Percentiles rank a stretch among this genome's conserved stretches.
Evolutionary conservation across 2,113 vertebrate genomes (phyloP).

Genomic region (Archocentrus centrarchus): DNA sequence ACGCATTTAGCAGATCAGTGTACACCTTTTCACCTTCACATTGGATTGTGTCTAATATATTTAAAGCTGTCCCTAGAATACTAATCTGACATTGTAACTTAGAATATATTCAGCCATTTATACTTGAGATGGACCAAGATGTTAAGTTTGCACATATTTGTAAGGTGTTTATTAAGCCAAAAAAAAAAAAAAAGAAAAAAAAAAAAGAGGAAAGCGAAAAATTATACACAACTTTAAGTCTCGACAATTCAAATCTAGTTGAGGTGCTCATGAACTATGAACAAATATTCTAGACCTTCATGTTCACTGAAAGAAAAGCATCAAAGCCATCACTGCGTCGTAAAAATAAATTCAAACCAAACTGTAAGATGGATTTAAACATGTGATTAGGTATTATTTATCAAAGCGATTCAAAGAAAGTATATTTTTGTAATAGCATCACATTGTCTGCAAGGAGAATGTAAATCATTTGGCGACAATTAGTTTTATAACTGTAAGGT

Average conservation of each 20-base stretch:
- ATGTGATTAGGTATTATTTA: constrained; percentile 23
- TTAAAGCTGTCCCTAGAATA: constrained; percentile 63
- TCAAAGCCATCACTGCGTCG: constrained; percentile 19
- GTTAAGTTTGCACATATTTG: constrained; percentile 81
- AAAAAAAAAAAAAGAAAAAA: constrained; percentile 52
- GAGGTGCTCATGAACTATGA: constrained; percentile 8
- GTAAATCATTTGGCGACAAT: constrained; percentile 69
- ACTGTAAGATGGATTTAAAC: constrained; percentile 49
- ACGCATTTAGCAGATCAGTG: constrained; percentile 52
- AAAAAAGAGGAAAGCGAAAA: constrained; percentile 27
- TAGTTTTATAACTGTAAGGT: constrained; percentile 59
- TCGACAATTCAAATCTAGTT: constrained; percentile 29
- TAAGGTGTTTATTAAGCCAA: constrained; percentile 76
- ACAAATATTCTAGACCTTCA: constrained; percentile 17
- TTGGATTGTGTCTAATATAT: constrained; percentile 56
- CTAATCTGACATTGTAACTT: constrained; percentile 66
- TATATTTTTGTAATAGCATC: constrained; percentile 62
- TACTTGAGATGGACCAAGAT: constrained; percentile 82
- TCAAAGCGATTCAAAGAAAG: constrained; percentile 23
- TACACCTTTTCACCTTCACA: constrained; percentile 51
- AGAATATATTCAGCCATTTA: constrained; percentile 67
- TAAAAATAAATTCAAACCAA: constrained; percentile 48
- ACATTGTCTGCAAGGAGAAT: constrained; percentile 62
- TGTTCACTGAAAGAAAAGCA: constrained; percentile 21
- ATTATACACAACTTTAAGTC: constrained; percentile 36